Evolutionary conservation across 2,888 invertebrate species (phyloP).

Genomic region (Drosophila planitibia): DNA sequence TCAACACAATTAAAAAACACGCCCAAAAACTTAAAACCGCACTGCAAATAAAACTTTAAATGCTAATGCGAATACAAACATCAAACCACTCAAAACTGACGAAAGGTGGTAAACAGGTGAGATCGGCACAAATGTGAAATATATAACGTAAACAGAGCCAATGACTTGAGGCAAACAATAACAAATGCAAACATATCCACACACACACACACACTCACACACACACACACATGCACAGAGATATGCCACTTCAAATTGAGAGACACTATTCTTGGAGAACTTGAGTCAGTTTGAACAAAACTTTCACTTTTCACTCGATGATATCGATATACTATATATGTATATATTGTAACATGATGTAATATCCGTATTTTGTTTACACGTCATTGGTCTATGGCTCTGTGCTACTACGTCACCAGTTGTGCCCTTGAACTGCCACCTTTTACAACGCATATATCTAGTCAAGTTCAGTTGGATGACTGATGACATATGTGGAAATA

Average conservation of each 20-base stretch:
- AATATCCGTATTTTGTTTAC: not conserved
- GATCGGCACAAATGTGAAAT: not conserved
- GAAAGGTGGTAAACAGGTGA: not conserved
- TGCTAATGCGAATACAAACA: conserved; percentile 22
- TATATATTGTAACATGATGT: not conserved
- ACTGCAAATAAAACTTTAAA: conserved; percentile 8
- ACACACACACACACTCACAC: not conserved
- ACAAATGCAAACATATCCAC: not conserved
- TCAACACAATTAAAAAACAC: conserved; percentile 76
- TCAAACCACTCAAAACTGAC: conserved; percentile 25
- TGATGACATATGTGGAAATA: not conserved
- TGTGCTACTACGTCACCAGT: not conserved
- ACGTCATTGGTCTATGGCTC: not conserved
- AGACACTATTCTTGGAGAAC: not conserved
- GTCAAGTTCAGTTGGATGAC: not conserved
- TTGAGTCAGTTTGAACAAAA: not conserved
- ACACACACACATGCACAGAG: not conserved
- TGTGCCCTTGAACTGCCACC: not conserved
- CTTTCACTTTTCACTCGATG: not conserved
- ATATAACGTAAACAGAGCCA: conserved; percentile 26
- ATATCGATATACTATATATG: not conserved
- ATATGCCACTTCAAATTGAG: conserved; percentile 48
- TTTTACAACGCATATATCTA: not conserved
- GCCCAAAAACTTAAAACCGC: conserved; percentile 42
- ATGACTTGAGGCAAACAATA: conserved; percentile 21